Evolutionary conservation across 2,888 invertebrate genomes (phyloP).

Genomic region (Drosophila pseudotakahashii): DNA sequence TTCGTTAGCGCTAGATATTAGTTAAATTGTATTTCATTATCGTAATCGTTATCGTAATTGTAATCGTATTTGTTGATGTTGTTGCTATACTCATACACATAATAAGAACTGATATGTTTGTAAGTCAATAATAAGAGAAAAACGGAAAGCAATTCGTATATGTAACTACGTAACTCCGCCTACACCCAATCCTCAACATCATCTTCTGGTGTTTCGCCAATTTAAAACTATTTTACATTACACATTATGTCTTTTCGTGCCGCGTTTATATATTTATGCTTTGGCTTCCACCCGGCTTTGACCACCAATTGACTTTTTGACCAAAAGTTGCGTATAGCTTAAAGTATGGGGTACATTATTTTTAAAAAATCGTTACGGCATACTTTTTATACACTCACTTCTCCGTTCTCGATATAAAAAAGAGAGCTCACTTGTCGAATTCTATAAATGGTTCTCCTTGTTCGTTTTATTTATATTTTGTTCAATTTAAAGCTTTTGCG

Average conservation of each 20-base stretch:
- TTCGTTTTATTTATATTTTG: constrained; percentile 52
- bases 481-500: constrained; percentile 80
- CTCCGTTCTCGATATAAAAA: constrained; percentile 56
- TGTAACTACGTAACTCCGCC: constrained; percentile 59
- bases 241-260: constrained; percentile 38
- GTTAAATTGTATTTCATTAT: constrained; percentile 46
- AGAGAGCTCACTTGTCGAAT: constrained; percentile 47
- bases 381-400: constrained; percentile 41
- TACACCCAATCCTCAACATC: constrained; percentile 43
- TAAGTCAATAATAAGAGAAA: constrained; percentile 72
- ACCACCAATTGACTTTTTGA: constrained; percentile 73
- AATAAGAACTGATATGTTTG: constrained; percentile 80
- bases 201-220: constrained; percentile 36
- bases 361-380: constrained; percentile 69
- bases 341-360: constrained; percentile 57
- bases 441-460: constrained; percentile 39
- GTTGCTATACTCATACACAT: constrained; percentile 64
- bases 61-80: constrained; percentile 50
- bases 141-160: constrained; percentile 68
- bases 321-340: constrained; percentile 65
- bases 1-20: constrained; percentile 55
- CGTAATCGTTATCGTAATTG: constrained; percentile 51
- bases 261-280: constrained; percentile 11
- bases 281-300: constrained; percentile 31
- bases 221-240: constrained; percentile 58